Evolutionary conservation across 1,140 invertebrate species (phyloP), one percentile per base, ranked within the genome.

Genomic region (Mesaphorura yosii): DNA sequence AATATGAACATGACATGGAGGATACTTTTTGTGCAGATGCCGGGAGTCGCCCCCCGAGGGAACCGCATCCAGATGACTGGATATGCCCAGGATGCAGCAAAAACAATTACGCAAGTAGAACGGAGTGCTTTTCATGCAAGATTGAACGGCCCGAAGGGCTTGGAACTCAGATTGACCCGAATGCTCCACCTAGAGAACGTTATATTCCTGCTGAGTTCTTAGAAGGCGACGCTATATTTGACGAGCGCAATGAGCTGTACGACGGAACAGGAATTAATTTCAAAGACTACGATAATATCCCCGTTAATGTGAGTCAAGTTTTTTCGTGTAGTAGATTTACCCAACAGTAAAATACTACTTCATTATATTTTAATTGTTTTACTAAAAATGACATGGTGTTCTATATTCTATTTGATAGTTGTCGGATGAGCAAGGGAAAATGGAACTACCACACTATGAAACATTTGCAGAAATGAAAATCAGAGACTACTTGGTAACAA

Each of bases 191-290:
- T 12, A 72, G 75, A 4, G 79, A 82, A 55, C 74, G 75, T 3
- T 96, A 96, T 60, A 78, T 92, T 47, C 91, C 92, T 0, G 81
- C 81, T 0, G 83, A 89, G 26, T 75, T 82, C 1, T 74, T 76
- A 1, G 73, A 75, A 27, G 60, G 60, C 17, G 60, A 63, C 14
- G 54, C 17, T 0, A 37, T 51, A 17, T 63, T 59, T 1, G 78
- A 85, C 56, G 85, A 87, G 46, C 69, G 73, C 1, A 78, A 78
- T 37, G 73, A 91, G 5, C 89, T 88, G 62, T 74, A 73, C 23
- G 76, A 71, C 34, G 79, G 77, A 0, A 84, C 75, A 6, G 91
- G 91, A 0, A 88, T 90, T 6, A 93, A 96, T 68, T 95, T 96
- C 68, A 75, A 81, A 28, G 86, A 88, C 60, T 92, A 88, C 65